Base-by-base conservation (phyloP, 2,888 invertebrate genomes). In the Andrena bicolor region DNA sequence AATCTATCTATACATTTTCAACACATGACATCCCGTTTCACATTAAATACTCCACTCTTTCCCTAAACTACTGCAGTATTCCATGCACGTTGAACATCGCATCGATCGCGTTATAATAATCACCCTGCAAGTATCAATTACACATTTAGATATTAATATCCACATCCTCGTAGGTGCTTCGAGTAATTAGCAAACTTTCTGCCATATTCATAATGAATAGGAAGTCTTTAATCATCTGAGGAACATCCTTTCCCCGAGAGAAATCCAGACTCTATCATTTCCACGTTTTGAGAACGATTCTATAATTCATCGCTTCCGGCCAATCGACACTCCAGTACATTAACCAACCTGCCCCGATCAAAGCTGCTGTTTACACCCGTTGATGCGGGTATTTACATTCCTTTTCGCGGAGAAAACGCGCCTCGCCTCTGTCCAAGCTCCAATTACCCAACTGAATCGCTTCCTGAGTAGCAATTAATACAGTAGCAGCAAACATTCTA, bases 401-500 rank as follows among this genome's bases (percentile, higher is more conserved):
- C 26, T 58, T 68, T 41, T 51, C 49, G 7, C 10, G n/a, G 23
- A 49, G 72, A 80, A 64, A 73, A 56, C 64, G 16, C 7, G 35
- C 80, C 51, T 49, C 68, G 49, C 49, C 68, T 30, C 1, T 49
- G 49, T 49, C 61, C 20, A 10, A 6, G 8, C 28, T 30, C 20
- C n/a, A 49, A 78, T 78, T 49, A 66, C 58, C 8, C 8, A 66
- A 63, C 61, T 35, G 61, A n/a, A 61, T 78, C 66, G 60, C 53
- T 80, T 68, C 80, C 72, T 58, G 41, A 26, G 20, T 32, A 13
- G 6, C 78, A 49, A 78, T 72, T 63, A 61, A 30, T 41, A n/a
- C 8, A 10, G 28, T 51, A 64, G 73, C 68, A 23, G 80, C 56
- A 16, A 32, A 48, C 71, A 68, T 68, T 80, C 58, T 30, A 61